A percentile compares a stretch with the other conserved stretches of the same genome.
These are phyloP conservation scores for Anableps anableps DNA, from an alignment of 2,797 vertebrate genomes.

Conservation along the genomic window DNA sequence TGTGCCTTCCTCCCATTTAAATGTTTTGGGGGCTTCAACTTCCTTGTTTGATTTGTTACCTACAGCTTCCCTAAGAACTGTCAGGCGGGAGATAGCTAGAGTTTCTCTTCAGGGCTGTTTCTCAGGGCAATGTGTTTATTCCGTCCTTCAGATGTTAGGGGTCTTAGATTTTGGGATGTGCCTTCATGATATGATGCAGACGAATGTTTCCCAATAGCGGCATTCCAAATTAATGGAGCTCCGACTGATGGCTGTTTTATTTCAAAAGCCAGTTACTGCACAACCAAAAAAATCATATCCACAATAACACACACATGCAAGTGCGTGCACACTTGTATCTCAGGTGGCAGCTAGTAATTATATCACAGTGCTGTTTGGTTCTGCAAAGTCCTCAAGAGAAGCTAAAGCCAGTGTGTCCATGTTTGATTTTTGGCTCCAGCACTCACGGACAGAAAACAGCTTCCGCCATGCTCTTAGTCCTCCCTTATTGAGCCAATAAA, in stretches of 20 bases:
- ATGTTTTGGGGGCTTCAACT: slow-evolving; percentile 78
- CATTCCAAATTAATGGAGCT: slow-evolving; percentile 50
- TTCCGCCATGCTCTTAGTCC: slow-evolving; percentile 58
- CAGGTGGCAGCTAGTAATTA: slow-evolving; percentile 67
- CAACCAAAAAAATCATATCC: slow-evolving; percentile 16
- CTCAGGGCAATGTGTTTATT: slow-evolving; percentile 51
- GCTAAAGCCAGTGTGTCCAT: slow-evolving; percentile 58
- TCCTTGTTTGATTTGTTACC: slow-evolving; percentile 83
- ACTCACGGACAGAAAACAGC: slow-evolving; percentile 53
- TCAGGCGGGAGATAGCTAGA: slow-evolving; percentile 64
- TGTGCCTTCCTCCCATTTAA: slow-evolving; percentile 75
- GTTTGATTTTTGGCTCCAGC: slow-evolving; percentile 65
- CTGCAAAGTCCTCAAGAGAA: slow-evolving; percentile 54
- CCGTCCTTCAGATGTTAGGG: slow-evolving; percentile 69
- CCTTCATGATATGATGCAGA: slow-evolving; percentile 36
- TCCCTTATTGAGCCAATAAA: slow-evolving; percentile 78
- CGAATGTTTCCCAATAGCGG: slow-evolving; percentile 35
- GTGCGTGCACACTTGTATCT: slow-evolving; percentile 28
- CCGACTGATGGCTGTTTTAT: slow-evolving; percentile 30
- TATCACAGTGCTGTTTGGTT: slow-evolving; percentile 58
- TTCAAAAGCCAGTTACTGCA: slow-evolving; percentile 33
- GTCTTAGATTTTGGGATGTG: slow-evolving; percentile 59
- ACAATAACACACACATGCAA: slow-evolving; percentile 17
- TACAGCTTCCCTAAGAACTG: slow-evolving; percentile 71
- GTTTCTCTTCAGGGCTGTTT: slow-evolving; percentile 66